These are phyloP conservation scores for Patiria miniata DNA, from an alignment of 35 echinoderm and acorn worm species.

Conservation along the genomic window DNA sequence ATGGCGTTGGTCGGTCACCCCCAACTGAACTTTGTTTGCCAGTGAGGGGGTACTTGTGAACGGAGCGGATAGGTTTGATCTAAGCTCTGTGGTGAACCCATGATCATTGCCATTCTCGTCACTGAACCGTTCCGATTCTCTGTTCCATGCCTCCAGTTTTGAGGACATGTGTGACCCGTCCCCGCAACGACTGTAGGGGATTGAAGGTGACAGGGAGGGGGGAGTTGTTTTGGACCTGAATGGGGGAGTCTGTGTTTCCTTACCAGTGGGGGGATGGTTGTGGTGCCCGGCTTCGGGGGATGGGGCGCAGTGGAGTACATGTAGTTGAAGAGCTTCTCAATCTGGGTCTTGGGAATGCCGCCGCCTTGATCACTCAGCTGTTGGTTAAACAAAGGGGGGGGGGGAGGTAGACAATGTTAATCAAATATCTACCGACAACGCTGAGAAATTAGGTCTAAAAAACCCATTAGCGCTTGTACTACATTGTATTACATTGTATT, in stretches of 20 bases:
- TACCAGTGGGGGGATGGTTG: slow-evolving; percentile 92
- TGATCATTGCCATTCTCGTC: too few species aligned
- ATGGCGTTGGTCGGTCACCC: too few species aligned
- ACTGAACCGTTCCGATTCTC: too few species aligned
- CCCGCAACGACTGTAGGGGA: too few species aligned
- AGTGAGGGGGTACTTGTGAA: too few species aligned
- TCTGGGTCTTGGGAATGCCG: slow-evolving; percentile 80
- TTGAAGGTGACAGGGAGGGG: neutral
- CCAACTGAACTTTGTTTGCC: too few species aligned
- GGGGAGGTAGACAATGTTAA: neutral
- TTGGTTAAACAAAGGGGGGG: neutral
- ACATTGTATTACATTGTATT: too few species aligned
- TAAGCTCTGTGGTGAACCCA: too few species aligned
- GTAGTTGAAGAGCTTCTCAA: slow-evolving; percentile 88
- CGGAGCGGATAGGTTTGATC: too few species aligned
- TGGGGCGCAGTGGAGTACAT: slow-evolving; percentile 93
- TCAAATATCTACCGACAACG: neutral
- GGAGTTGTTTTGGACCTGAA: neutral
- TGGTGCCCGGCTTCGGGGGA: slow-evolving; percentile 89
- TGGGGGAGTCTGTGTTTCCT: neutral
- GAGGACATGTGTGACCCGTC: neutral
- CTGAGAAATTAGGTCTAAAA: neutral
- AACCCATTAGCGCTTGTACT: too few species aligned
- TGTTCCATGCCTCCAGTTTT: too few species aligned
- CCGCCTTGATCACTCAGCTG: slow-evolving; percentile 93